phyloP scores from a whole-genome alignment of 64 coral and sea anemone species.

The Pocillopora damicornis region DNA sequence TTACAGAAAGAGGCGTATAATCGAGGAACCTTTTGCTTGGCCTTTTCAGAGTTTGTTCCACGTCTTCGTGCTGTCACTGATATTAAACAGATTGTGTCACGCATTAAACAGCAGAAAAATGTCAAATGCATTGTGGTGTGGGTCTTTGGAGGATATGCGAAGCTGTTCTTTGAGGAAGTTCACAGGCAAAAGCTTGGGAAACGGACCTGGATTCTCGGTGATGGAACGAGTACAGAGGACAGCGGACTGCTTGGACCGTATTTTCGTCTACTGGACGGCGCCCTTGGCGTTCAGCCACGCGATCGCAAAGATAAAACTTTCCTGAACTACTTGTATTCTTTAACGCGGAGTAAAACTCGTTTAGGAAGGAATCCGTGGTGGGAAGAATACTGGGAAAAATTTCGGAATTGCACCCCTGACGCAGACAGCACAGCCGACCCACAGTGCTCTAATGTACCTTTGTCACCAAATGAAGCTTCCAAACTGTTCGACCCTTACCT shows the following conservation, averaged over 20 bases:
- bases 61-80: neutral
- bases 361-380: constrained; percentile 18
- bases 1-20: constrained; percentile 22
- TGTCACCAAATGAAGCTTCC: neutral
- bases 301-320: neutral
- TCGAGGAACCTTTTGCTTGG: constrained; percentile 36
- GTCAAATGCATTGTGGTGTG: constrained; percentile 40
- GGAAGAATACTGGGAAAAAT: constrained; percentile 28
- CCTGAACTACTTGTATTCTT: neutral
- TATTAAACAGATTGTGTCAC: neutral
- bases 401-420: constrained; percentile 4
- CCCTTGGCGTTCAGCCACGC: constrained; percentile 7
- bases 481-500: constrained; percentile 16
- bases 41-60: constrained; percentile 31
- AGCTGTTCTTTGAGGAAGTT: constrained; percentile 8
- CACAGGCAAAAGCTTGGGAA: neutral
- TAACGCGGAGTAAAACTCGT: neutral
- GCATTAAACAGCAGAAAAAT: neutral
- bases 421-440: neutral
- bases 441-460: neutral
- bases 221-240: neutral
- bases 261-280: constrained; percentile 8
- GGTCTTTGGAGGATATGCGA: neutral
- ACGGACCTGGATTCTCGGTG: constrained; percentile 29
- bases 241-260: neutral